phyloP scores from a whole-genome alignment of 2,797 vertebrate genomes.

The Mus caroli region DNA sequence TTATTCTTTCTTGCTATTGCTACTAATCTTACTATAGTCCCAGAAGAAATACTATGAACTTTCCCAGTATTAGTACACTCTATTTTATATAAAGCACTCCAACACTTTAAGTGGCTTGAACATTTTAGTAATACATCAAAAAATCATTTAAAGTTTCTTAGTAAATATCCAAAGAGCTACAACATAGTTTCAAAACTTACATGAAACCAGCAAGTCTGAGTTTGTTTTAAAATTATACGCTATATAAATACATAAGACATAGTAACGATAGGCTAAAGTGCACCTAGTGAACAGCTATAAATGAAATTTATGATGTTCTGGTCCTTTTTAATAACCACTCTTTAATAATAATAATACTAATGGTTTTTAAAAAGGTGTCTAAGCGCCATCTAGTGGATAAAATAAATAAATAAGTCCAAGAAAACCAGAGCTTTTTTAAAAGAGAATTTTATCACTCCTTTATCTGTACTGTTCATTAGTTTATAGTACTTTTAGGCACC shows the following conservation, averaged over 20 bases:
- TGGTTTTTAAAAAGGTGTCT: conserved; percentile 15
- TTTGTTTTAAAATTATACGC: conserved; percentile 34
- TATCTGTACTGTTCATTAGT: not conserved
- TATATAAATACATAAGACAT: conserved; percentile 52
- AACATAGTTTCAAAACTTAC: conserved; percentile 46
- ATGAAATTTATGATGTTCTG: conserved; percentile 43
- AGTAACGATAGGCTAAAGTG: conserved; percentile 9
- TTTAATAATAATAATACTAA: not conserved
- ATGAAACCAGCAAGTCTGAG: conserved; percentile 9
- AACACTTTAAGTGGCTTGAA: conserved; percentile 36
- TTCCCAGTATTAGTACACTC: conserved; percentile 14
- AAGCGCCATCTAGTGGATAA: conserved; percentile 89
- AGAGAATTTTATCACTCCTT: conserved; percentile 35
- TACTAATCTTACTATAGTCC: not conserved
- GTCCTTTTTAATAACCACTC: conserved; percentile 28
- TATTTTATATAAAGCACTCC: conserved; percentile 5
- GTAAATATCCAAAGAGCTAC: conserved; percentile 12
- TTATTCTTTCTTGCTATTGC: not conserved
- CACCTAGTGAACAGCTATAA: conserved; percentile 30
- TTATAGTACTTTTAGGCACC: not conserved
- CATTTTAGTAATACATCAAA: conserved; percentile 39
- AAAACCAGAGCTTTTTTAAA: conserved; percentile 1
- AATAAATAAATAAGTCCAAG: conserved; percentile 3
- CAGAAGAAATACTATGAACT: conserved; percentile 61
- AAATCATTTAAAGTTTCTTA: conserved; percentile 43